Evolutionary conservation across 2,797 vertebrate species (phyloP).

Genomic region (Gallirallus australis): DNA sequence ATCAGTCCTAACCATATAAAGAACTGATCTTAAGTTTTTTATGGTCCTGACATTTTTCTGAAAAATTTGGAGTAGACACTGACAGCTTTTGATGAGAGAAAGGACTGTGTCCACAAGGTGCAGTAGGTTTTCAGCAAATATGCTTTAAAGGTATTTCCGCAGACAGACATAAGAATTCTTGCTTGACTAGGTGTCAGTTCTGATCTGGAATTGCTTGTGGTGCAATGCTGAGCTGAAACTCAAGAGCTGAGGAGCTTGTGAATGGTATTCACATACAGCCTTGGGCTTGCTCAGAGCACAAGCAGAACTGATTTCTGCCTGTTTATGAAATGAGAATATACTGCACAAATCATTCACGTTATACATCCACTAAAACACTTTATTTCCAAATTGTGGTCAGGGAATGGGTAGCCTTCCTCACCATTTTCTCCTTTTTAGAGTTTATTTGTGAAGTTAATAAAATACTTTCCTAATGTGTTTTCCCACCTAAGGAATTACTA

Average conservation of each 20-base stretch:
- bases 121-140: not conserved
- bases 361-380: not conserved
- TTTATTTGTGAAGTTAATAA: not conserved
- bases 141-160: not conserved
- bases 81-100: not conserved
- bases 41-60: not conserved
- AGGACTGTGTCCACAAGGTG: not conserved
- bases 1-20: not conserved
- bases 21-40: not conserved
- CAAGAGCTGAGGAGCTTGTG: not conserved
- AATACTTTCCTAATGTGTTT: not conserved
- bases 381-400: not conserved
- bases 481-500: not conserved
- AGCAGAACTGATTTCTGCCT: not conserved
- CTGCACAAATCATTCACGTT: not conserved
- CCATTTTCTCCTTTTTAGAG: not conserved
- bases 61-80: not conserved
- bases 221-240: rapidly evolving
- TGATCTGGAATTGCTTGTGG: not conserved
- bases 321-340: not conserved
- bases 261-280: not conserved
- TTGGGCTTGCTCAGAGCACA: not conserved
- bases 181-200: not conserved
- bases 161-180: not conserved
- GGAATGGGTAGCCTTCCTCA: not conserved